Evolutionary conservation across 2,888 invertebrate species (phyloP).

Genomic region (Unio pictorum): DNA sequence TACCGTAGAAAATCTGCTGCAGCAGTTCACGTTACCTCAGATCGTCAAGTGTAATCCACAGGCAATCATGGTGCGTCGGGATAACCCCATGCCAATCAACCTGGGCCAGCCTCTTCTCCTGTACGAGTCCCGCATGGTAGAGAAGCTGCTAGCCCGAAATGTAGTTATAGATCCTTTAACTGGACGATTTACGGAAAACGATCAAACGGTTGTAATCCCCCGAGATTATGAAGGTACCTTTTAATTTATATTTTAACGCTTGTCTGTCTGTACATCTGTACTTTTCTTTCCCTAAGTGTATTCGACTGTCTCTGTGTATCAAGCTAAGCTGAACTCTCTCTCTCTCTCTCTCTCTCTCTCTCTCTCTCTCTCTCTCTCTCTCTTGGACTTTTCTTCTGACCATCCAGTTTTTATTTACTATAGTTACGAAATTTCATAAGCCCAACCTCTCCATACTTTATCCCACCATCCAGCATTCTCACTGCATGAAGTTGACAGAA

Average conservation of each 20-base stretch:
- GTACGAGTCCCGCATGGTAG: constrained; percentile 46
- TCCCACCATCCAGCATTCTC: neutral
- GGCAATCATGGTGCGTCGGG: constrained; percentile 35
- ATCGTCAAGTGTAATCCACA: constrained; percentile 52
- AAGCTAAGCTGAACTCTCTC: no score
- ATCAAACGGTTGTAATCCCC: constrained; percentile 59
- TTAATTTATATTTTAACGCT: no score
- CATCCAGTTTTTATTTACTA: no score
- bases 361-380: no score
- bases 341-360: no score
- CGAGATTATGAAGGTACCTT: constrained; percentile 56
- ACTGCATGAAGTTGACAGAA: no score
- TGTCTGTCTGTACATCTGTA: no score
- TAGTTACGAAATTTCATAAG: no score
- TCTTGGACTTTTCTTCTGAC: no score
- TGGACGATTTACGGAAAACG: constrained; percentile 46
- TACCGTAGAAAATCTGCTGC: constrained; percentile 42
- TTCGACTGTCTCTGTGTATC: no score
- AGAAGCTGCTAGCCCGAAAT: constrained; percentile 54
- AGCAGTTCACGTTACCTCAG: constrained; percentile 50
- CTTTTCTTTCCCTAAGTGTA: no score
- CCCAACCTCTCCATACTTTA: no score
- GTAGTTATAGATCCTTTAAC: constrained; percentile 36
- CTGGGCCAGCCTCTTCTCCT: constrained; percentile 50
- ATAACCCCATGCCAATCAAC: constrained; percentile 44